phyloP scores from a whole-genome alignment of 2,797 vertebrate species.

The Mormyrops boulengeri region DNA sequence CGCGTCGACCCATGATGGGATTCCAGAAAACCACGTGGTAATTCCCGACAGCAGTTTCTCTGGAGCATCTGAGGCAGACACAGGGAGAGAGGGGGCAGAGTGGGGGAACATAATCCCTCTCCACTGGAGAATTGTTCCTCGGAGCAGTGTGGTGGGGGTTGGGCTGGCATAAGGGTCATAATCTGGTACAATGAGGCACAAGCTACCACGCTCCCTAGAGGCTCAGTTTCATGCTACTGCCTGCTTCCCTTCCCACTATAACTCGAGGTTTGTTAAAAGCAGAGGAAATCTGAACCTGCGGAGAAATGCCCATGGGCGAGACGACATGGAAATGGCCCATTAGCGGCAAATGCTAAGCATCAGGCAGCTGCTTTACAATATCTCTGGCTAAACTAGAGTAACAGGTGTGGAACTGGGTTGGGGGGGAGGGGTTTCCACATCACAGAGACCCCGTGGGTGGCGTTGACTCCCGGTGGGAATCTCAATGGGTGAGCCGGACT shows the following conservation, averaged over 20 bases:
- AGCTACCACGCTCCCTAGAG: background rate
- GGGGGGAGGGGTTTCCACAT: background rate
- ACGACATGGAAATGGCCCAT: background rate
- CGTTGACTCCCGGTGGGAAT: background rate
- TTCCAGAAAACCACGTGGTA: background rate
- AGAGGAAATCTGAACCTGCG: background rate
- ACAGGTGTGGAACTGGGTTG: background rate
- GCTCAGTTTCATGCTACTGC: constrained; percentile 6
- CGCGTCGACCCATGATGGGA: no score
- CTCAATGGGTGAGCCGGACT: background rate
- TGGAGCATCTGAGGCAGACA: background rate
- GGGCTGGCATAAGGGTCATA: constrained; percentile 21
- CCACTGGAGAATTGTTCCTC: background rate
- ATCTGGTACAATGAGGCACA: constrained; percentile 24
- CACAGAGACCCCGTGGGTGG: background rate
- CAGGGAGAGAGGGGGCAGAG: background rate
- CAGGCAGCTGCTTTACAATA: background rate
- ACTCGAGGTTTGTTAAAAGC: background rate
- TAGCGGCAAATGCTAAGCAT: background rate
- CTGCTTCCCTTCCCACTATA: background rate
- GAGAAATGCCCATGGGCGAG: background rate
- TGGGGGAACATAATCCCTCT: constrained; percentile 11
- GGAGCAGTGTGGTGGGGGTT: constrained; percentile 7
- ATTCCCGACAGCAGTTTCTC: background rate
- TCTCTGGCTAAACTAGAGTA: background rate